A percentile compares a stretch with the other conserved stretches of the same genome.
phyloP scores from a whole-genome alignment of 2,797 vertebrate genomes.

The Xyrichtys novacula region DNA sequence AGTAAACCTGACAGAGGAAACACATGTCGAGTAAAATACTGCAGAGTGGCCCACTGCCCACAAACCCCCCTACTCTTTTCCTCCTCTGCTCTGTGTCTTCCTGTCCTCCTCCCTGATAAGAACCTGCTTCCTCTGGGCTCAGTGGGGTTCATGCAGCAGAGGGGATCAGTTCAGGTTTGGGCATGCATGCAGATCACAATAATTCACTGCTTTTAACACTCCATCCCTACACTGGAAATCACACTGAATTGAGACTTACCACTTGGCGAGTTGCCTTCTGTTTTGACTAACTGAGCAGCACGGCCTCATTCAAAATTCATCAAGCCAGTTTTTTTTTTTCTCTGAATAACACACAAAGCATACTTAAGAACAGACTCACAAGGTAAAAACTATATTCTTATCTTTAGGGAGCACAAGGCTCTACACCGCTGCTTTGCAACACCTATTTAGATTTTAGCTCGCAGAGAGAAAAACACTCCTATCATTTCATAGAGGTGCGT shows the following conservation, averaged over 20 bases:
- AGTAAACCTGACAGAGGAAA: slow-evolving; percentile 45
- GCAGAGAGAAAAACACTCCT: slow-evolving; percentile 10
- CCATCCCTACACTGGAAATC: slow-evolving; percentile 50
- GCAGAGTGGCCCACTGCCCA: slow-evolving; percentile 36
- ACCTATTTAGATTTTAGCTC: slow-evolving; percentile 46
- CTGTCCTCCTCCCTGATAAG: slow-evolving; percentile 76
- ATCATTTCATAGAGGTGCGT: slow-evolving; percentile 35
- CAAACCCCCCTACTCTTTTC: slow-evolving; percentile 62
- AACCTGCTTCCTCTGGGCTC: slow-evolving; percentile 72
- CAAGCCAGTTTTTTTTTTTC: slow-evolving; percentile 46
- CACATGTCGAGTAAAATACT: slow-evolving; percentile 48
- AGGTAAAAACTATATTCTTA: slow-evolving; percentile 39
- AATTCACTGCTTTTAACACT: slow-evolving; percentile 39
- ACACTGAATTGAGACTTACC: slow-evolving; percentile 42
- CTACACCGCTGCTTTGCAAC: slow-evolving; percentile 47
- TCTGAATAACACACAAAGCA: slow-evolving; percentile 67
- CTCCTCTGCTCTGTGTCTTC: slow-evolving; percentile 61
- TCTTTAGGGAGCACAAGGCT: slow-evolving; percentile 31
- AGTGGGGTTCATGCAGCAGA: slow-evolving; percentile 61
- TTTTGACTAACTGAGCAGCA: slow-evolving; percentile 56
- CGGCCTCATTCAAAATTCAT: slow-evolving; percentile 75
- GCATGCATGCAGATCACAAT: slow-evolving; percentile 65
- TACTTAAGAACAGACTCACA: slow-evolving; percentile 35
- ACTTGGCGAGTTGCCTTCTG: slow-evolving; percentile 40
- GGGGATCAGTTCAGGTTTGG: slow-evolving; percentile 67